Conservation (phyloP, 2,888 invertebrate genomes). For the Empis stercorea region DNA sequence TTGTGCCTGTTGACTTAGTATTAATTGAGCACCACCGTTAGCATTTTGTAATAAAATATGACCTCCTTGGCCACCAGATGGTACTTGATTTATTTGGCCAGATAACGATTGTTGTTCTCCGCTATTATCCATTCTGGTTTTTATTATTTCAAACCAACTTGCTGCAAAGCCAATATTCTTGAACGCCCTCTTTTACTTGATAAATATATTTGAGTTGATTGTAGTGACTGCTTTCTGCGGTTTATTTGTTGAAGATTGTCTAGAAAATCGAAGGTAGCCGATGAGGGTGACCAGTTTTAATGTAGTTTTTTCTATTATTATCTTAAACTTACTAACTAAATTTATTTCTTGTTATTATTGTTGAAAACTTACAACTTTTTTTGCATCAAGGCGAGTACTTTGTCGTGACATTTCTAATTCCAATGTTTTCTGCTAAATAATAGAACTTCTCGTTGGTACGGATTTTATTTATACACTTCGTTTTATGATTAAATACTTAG, state of each 20-base stretch:
- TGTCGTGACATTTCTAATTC: slow-evolving; percentile 29
- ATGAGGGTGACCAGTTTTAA: slow-evolving; percentile 28
- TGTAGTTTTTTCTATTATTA: slow-evolving; percentile 15
- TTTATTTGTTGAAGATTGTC: slow-evolving; percentile 20
- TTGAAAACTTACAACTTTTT: slow-evolving; percentile 35
- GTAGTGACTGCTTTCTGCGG: slow-evolving; percentile 4
- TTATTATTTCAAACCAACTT: slow-evolving; percentile 1
- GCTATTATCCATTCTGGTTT: slow-evolving; percentile 6
- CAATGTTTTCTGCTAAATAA: too few species aligned
- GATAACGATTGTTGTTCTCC: slow-evolving; percentile 1
- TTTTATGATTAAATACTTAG: too few species aligned
- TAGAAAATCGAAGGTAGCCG: slow-evolving; percentile 36
- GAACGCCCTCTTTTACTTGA: too few species aligned
- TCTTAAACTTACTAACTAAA: too few species aligned
- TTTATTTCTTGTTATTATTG: slow-evolving; percentile 2
- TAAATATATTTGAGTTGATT: too few species aligned
- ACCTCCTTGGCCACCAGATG: neutral
- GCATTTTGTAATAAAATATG: slow-evolving; percentile 22
- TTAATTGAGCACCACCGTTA: slow-evolving; percentile 27
- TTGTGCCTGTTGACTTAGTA: slow-evolving; percentile 29
- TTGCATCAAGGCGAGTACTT: slow-evolving; percentile 30
- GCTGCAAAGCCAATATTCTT: too few species aligned
- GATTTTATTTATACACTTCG: too few species aligned
- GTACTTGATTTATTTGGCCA: slow-evolving; percentile 6
- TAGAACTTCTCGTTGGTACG: too few species aligned